A percentile compares a stretch with the other conserved stretches of the same genome.
Conservation (phyloP, 2,888 invertebrate genomes). For the Andrena hattorfiana region DNA sequence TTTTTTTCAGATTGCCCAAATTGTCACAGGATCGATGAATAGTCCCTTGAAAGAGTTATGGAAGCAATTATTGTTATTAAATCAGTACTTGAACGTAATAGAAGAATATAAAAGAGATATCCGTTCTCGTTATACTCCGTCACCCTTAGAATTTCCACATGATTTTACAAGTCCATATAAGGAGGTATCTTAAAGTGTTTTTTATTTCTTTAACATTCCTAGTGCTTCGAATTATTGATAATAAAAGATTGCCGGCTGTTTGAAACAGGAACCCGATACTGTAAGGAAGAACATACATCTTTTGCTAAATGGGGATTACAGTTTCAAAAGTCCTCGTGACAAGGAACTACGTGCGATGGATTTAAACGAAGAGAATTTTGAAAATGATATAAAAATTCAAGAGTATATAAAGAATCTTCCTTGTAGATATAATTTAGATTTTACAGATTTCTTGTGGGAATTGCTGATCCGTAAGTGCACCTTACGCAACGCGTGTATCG, state of each 20-base stretch:
- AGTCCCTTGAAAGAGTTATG: slow-evolving; percentile 71
- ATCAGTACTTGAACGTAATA: slow-evolving; percentile 70
- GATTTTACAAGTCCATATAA: slow-evolving; percentile 65
- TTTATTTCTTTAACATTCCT: neutral
- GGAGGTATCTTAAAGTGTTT: slow-evolving; percentile 53
- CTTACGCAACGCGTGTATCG: neutral
- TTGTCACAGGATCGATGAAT: slow-evolving; percentile 67
- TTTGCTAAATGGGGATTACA: slow-evolving; percentile 65
- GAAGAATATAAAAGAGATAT: slow-evolving; percentile 64
- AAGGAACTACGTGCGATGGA: neutral
- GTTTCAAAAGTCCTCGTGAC: slow-evolving; percentile 22
- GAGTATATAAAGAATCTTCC: slow-evolving; percentile 66
- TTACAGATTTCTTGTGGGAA: slow-evolving; percentile 77
- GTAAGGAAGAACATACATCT: slow-evolving; percentile 64
- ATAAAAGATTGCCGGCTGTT: slow-evolving; percentile 13
- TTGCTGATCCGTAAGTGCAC: slow-evolving; percentile 60
- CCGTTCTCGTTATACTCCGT: slow-evolving; percentile 45
- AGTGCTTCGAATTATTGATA: neutral
- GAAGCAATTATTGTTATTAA: slow-evolving; percentile 71
- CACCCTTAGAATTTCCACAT: slow-evolving; percentile 66
- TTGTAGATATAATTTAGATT: slow-evolving; percentile 72
- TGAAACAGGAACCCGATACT: slow-evolving; percentile 59
- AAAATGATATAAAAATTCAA: slow-evolving; percentile 61
- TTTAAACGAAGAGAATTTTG: slow-evolving; percentile 54
- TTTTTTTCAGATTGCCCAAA: slow-evolving; percentile 66